A percentile compares a stretch with the other conserved stretches of the same genome.
Evolutionary conservation across 1,140 invertebrate genomes (phyloP).

Genomic region (Micrasema longulum): DNA sequence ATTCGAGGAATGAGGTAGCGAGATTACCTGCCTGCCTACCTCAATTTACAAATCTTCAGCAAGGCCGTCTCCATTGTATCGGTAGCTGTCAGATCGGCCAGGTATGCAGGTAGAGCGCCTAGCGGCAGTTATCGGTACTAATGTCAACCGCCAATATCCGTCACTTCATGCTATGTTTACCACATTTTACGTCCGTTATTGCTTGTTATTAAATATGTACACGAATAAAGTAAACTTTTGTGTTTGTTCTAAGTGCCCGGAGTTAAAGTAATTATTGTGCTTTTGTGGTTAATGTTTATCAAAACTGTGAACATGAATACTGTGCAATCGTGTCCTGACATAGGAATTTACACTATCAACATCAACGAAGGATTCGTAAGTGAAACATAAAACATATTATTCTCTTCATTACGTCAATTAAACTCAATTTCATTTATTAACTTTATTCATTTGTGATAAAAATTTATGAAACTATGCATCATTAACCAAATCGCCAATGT

Average conservation of each 20-base stretch:
- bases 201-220: conserved; percentile 1
- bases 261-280: background rate
- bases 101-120: conserved; percentile 7
- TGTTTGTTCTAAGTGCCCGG: conserved; percentile 1
- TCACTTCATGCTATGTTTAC: background rate
- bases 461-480: background rate
- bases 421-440: background rate
- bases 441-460: too few relatives aligned
- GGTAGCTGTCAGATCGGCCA: conserved; percentile 9
- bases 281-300: background rate
- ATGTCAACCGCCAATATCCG: background rate
- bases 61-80: background rate
- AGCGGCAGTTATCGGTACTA: background rate
- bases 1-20: background rate
- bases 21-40: background rate
- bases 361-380: conserved; percentile 46
- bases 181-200: background rate
- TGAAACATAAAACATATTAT: background rate
- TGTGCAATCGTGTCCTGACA: conserved; percentile 13
- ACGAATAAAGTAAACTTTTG: background rate
- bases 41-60: background rate
- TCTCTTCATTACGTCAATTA: background rate
- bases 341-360: conserved; percentile 38
- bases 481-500: background rate
- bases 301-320: conserved; percentile 21